Evolutionary conservation across 1,140 invertebrate genomes (phyloP).

Genomic region (Frieseomelitta varia): DNA sequence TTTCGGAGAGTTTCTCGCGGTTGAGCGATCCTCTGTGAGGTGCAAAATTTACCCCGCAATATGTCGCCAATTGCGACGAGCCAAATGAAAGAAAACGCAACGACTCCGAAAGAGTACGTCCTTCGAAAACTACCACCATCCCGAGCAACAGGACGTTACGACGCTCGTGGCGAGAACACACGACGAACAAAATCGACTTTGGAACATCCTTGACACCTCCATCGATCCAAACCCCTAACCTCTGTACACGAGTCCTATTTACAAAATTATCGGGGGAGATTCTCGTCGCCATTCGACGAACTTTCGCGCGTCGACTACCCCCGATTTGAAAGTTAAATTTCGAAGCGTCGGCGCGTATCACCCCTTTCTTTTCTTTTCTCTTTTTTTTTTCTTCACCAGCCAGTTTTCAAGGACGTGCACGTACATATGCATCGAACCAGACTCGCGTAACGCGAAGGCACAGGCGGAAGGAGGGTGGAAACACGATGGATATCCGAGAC

Average conservation of each 20-base stretch:
- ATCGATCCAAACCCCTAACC: not conserved
- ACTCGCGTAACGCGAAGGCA: not conserved
- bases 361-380: no score
- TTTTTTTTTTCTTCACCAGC: not conserved
- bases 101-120: slow-evolving; percentile 28
- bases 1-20: slow-evolving; percentile 62
- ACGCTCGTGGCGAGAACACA: not conserved
- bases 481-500: not conserved
- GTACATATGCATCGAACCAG: not conserved
- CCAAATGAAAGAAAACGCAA: slow-evolving; percentile 22
- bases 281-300: not conserved
- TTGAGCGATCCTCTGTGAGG: slow-evolving; percentile 56
- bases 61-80: slow-evolving; percentile 69
- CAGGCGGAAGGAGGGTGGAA: not conserved
- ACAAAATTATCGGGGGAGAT: not conserved
- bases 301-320: not conserved
- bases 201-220: not conserved
- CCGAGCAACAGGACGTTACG: not conserved
- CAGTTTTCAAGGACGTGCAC: no score
- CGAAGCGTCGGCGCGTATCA: not conserved
- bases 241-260: not conserved
- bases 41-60: slow-evolving; percentile 70
- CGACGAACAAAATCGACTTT: not conserved
- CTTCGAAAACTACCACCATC: slow-evolving; percentile 37
- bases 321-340: not conserved